Conservation (phyloP, 2,888 invertebrate species). For the Seladonia tumulorum region DNA sequence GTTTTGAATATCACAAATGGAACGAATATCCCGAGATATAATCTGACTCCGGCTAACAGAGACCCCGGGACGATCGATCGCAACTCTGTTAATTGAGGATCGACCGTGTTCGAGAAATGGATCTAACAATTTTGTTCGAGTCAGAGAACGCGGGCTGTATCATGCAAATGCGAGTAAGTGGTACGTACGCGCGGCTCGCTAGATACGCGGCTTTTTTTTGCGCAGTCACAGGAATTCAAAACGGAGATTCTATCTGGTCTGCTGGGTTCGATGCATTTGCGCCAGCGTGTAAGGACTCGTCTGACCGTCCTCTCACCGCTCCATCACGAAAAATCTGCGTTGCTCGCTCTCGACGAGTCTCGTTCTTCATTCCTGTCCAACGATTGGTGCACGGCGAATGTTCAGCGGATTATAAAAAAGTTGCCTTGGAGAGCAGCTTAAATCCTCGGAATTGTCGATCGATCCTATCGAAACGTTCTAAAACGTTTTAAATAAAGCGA, state of each 20-base stretch:
- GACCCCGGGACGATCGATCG: neutral
- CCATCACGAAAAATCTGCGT: neutral
- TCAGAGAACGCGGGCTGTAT: neutral
- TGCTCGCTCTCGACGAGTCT: neutral
- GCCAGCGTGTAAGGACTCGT: neutral
- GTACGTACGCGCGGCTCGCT: neutral
- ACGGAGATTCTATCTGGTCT: neutral
- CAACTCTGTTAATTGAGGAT: neutral
- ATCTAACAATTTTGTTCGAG: neutral
- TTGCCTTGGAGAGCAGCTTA: neutral
- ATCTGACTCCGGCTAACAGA: neutral
- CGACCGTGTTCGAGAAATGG: neutral
- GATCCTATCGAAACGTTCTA: neutral
- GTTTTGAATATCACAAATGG: neutral
- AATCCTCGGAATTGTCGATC: neutral
- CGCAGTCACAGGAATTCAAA: neutral
- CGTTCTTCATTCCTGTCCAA: neutral
- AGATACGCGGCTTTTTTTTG: neutral
- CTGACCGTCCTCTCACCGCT: neutral
- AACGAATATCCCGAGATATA: neutral
- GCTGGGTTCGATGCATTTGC: neutral
- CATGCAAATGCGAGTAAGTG: constrained; percentile 9
- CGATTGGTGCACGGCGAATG: neutral
- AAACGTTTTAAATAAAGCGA: neutral
- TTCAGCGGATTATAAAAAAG: neutral